Percentiles rank a stretch among this genome's conserved stretches.
Evolutionary conservation across 2,888 invertebrate genomes (phyloP).

Genomic region (Melanchra persicariae): DNA sequence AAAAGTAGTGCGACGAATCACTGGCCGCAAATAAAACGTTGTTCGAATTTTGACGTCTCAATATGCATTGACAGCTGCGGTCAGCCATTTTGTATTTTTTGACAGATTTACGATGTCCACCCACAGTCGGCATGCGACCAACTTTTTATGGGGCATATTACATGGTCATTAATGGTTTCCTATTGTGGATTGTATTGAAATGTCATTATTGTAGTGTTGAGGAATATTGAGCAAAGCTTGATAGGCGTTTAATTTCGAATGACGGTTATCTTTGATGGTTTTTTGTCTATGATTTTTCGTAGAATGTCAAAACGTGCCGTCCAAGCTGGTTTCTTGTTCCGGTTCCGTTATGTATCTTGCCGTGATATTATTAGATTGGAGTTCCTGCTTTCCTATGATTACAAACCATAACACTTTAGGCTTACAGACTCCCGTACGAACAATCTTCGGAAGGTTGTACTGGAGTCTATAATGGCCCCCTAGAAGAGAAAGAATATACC

Average conservation of each 20-base stretch:
- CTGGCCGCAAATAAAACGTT: conserved; percentile 50
- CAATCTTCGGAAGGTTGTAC: neutral
- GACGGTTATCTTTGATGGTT: conserved; percentile 39
- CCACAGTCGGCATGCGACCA: conserved; percentile 76
- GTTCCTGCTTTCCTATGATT: neutral
- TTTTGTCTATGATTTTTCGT: conserved; percentile 35
- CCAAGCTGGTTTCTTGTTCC: neutral
- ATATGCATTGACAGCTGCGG: conserved; percentile 87
- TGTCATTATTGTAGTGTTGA: conserved; percentile 49
- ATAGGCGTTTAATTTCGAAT: conserved; percentile 51
- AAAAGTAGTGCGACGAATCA: conserved; percentile 33
- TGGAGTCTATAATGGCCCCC: neutral
- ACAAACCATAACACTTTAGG: neutral
- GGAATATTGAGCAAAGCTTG: conserved; percentile 44
- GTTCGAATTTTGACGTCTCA: conserved; percentile 79
- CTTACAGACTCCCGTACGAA: neutral
- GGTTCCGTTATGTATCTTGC: neutral
- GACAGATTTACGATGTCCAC: conserved; percentile 80
- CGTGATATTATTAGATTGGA: neutral
- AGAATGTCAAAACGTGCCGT: neutral
- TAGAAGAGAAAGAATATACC: no score
- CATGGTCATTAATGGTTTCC: conserved; percentile 74
- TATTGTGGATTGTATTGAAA: conserved; percentile 69
- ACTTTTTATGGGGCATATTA: conserved; percentile 74
- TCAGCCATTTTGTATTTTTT: conserved; percentile 81